A percentile compares a stretch with the other conserved stretches of the same genome.
phyloP scores from a whole-genome alignment of 2,888 invertebrate species.

The Eulithis testata region DNA sequence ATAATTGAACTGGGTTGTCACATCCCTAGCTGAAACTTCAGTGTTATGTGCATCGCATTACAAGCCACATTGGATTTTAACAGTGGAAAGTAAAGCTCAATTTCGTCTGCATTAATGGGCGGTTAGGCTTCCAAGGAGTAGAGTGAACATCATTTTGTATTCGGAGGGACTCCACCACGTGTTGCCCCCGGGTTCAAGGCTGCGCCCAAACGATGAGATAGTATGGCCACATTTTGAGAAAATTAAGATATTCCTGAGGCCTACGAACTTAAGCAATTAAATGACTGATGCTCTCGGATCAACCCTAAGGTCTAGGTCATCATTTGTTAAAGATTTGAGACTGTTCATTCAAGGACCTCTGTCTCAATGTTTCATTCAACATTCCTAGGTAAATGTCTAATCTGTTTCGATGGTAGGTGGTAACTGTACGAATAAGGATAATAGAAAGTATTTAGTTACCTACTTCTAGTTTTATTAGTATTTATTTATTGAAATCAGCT shows the following conservation, averaged over 20 bases:
- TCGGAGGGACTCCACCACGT: constrained; percentile 69
- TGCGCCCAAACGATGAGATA: constrained; percentile 55
- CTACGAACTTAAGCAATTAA: constrained; percentile 11
- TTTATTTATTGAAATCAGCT: too few species aligned
- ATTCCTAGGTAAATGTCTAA: too few species aligned
- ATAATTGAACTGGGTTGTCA: constrained; percentile 38
- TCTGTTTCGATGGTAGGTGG: too few species aligned
- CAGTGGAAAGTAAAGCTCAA: constrained; percentile 53
- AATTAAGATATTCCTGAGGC: constrained; percentile 18
- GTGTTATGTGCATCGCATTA: constrained; percentile 39
- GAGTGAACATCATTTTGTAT: constrained; percentile 68
- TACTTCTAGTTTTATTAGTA: too few species aligned
- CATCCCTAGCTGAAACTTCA: constrained; percentile 44
- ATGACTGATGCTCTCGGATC: too few species aligned
- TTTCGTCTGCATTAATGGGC: constrained; percentile 50
- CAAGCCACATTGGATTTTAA: constrained; percentile 59
- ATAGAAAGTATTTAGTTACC: too few species aligned
- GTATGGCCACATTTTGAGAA: constrained; percentile 46
- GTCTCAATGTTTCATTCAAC: too few species aligned
- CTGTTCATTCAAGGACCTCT: too few species aligned
- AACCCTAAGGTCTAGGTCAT: too few species aligned
- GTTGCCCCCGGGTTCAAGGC: constrained; percentile 74
- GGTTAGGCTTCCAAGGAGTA: constrained; percentile 64
- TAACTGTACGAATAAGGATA: too few species aligned
- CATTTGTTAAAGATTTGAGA: too few species aligned